Evolutionary conservation across 1,140 invertebrate species (phyloP), one percentile per base, ranked within the genome.

Genomic region (Listronotus bonariensis): DNA sequence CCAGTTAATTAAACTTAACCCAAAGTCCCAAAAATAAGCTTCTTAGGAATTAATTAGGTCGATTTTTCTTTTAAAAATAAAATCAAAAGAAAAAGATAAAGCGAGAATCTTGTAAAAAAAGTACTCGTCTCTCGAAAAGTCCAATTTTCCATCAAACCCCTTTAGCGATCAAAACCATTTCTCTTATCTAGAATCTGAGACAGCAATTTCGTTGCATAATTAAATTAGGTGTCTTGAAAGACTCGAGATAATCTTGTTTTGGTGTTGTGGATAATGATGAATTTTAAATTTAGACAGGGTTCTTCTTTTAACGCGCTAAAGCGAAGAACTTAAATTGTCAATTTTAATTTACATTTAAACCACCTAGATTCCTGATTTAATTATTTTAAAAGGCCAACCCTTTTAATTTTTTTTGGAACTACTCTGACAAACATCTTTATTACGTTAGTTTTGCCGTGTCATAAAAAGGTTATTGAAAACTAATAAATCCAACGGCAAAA

Each of bases 241-340:
- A 63, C 53, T 62, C 65, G 65, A 67, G 65, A 67, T 67, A 67
- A 67, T 67, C 65, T 67, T 62, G 59, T 67, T 67, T 67, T 62
- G 58, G 61, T 67, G 65, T 67, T 62, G 57, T 57, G 57, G 56
- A 66, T 66, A 59, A 60, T 65, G 64, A 66, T 67, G 53, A 67
- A 67, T 67, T 67, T 67, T 67, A 61, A 67, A 61, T 67, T 61
- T 62, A 42, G 64, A 26, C 48, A 66, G 56, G 42, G 48, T 34
- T 60, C 56, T 55, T 40, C 63, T 51, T 66, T 66, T 60, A n/a
- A 60, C 54, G 57, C 64, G 64, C 43, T 46, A 41, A 45, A 46
- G 64, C 56, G 57, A 17, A 34, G 36, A 65, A 58, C 56, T 59
- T 58, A 58, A 65, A 59, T 59, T 65, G 63, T 59, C 63, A 65